Conservation (phyloP, 2,113 vertebrate species). For the Epinephelus lanceolatus region DNA sequence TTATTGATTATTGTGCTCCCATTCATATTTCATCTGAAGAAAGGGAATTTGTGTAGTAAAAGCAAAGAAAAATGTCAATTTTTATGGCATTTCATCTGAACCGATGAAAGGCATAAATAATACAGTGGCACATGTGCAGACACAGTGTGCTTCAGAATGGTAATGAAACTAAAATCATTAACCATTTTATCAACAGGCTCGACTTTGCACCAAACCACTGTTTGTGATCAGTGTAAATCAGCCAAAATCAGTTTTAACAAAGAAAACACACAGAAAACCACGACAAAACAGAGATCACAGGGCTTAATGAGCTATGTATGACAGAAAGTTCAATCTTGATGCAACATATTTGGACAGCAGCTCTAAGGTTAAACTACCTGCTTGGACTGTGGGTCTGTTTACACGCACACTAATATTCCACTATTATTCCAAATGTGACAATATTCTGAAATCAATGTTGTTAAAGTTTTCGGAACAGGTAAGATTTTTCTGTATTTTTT, state of each 20-base stretch:
- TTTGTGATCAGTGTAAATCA: constrained; percentile 12
- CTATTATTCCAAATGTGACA: no score
- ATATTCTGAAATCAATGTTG: no score
- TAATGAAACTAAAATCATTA: constrained; percentile 67
- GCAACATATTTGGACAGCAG: constrained; percentile 5
- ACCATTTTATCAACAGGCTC: constrained; percentile 55
- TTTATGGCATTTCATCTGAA: constrained; percentile 43
- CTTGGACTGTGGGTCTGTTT: not conserved
- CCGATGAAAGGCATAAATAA: constrained; percentile 44
- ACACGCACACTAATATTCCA: no score
- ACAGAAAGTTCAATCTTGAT: constrained; percentile 11
- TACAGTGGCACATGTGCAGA: constrained; percentile 7
- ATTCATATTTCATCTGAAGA: constrained; percentile 54
- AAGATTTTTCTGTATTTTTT: no score
- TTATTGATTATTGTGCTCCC: constrained; percentile 62
- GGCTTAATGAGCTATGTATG: constrained; percentile 6
- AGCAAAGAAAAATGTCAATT: constrained; percentile 43
- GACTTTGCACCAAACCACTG: constrained; percentile 31
- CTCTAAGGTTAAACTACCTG: constrained; percentile 16
- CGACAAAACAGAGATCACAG: not conserved
- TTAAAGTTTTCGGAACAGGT: no score
- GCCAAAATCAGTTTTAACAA: not conserved
- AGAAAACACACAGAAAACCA: constrained; percentile 4
- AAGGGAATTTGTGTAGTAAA: constrained; percentile 34
- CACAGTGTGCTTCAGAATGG: constrained; percentile 59